Evolutionary conservation across 1,140 invertebrate genomes (phyloP), one percentile per base, ranked within the genome.

Genomic region (Drosophila simulans): DNA sequence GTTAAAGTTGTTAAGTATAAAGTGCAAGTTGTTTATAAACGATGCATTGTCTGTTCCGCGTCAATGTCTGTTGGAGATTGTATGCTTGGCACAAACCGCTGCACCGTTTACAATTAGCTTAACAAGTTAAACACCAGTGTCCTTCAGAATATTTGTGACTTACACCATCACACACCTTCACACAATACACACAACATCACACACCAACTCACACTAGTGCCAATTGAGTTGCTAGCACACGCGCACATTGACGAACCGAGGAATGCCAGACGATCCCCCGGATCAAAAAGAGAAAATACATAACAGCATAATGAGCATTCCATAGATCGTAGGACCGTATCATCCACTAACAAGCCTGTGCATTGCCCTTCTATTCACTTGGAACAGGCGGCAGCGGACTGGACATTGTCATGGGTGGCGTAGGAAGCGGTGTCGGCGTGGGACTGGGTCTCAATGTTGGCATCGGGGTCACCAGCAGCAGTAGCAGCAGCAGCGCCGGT

Each of bases 151-250:
- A 8, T 31, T 31, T 31, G 64, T 70, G 64, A 71, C 55, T 56
- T 65, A 60, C 27, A 69, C 37, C 8, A 42, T 48, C 55, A 34
- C 53, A 43, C 56, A 5, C 1, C n/a, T 3, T 56, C 73, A 60
- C 27, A 69, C 40, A 7, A 42, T 43, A 27, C 48, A 17, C 37
- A 46, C 35, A 46, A 62, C 75, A 43, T n/a, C 55, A 34, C 56
- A 43, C 59, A 48, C 66, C 27, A 20, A 83, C 53, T 25, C 60
- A 39, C 57, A 45, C 59, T 74, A 82, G 79, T 80, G 80, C 73
- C 64, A 71, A 78, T 86, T 81, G 65, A 86, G 78, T 82, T 86
- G 82, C 83, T 86, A 88, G 83, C 83, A 88, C 83, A 88, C 83
- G 83, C 83, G 83, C 83, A 88, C 83, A 88, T 84, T 53, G 81